phyloP scores from a whole-genome alignment of 2,888 invertebrate genomes.

The Rapana venosa region DNA sequence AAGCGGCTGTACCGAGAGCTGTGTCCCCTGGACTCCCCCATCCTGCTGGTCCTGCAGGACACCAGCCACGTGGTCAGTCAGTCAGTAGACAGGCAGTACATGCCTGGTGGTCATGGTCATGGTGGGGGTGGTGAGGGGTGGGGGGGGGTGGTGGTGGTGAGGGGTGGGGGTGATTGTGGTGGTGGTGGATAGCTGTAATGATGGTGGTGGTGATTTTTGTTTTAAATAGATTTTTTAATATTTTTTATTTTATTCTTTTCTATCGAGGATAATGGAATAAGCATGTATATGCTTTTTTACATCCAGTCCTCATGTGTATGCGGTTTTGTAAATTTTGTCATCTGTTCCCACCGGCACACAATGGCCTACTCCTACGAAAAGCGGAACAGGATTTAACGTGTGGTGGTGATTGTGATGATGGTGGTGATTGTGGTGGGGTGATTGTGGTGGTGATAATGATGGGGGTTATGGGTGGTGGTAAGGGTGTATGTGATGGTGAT shows the following conservation, averaged over 20 bases:
- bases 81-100: too few species aligned
- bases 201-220: not conserved
- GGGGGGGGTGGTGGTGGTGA: not conserved
- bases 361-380: too few species aligned
- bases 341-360: too few species aligned
- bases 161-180: not conserved
- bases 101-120: not conserved
- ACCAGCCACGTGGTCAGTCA: slow-evolving; percentile 90
- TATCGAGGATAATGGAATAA: too few species aligned
- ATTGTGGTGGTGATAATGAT: not conserved
- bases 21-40: slow-evolving; percentile 81
- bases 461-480: not conserved
- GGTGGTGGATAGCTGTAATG: not conserved
- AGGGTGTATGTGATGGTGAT: not conserved
- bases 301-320: too few species aligned
- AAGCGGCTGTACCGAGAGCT: slow-evolving; percentile 96
- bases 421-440: not conserved
- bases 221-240: too few species aligned
- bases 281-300: too few species aligned
- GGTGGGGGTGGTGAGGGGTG: not conserved
- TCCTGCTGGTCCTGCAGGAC: slow-evolving; percentile 96
- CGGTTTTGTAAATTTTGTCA: too few species aligned
- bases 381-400: too few species aligned
- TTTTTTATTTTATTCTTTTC: too few species aligned
- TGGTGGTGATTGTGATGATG: not conserved